Base-by-base conservation (phyloP, 2,888 invertebrate genomes). In the Netelia inedita region DNA sequence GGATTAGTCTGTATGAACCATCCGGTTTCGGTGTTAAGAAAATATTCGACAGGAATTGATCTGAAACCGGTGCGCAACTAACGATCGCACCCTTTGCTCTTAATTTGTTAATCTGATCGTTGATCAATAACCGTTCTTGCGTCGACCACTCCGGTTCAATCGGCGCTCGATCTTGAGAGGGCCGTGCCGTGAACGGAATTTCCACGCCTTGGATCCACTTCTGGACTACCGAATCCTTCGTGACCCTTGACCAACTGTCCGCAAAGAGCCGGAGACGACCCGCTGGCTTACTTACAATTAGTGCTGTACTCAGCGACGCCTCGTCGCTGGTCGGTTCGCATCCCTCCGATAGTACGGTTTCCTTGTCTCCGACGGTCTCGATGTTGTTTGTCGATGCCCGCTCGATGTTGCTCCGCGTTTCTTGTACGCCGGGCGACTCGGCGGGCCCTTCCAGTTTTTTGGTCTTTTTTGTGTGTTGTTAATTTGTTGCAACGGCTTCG, bases 371-470 rank as follows among this genome's bases (percentile, higher is more conserved):
- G 55, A 41, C n/a, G 21, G 55, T 21, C 57, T 76, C 55, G 68
- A 55, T 65, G 65, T n/a, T 68, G 68, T 1, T 19, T 75, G 65
- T 55, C 68, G 68, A n/a, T 23, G 35, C 65, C 75, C 21, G 55
- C 75, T 53, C 55, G 65, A 65, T n/a, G 55, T 66, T 50, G 53
- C 10, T 23, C 46, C 61, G 23, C 43, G 63, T 59, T 73, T 59
- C 46, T 57, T 66, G 82, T 28, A 53, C 63, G 68, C 11, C 41
- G 61, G 3, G 14, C n/a, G 68, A 55, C 50, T 46, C 46, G 63
- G 65, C 79, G 41, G 63, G 57, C 72, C 72, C 21, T 46, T 53
- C 55, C 11, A 5, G 84, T 87, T 87, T 86, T 87, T 87, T 85
- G 80, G 19, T 10, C 14, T 35, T 16, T 69, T 35, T 43, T 61